A percentile compares a stretch with the other conserved stretches of the same genome.
Conservation (phyloP, 2,797 vertebrate genomes). For the Paguma larvata region DNA sequence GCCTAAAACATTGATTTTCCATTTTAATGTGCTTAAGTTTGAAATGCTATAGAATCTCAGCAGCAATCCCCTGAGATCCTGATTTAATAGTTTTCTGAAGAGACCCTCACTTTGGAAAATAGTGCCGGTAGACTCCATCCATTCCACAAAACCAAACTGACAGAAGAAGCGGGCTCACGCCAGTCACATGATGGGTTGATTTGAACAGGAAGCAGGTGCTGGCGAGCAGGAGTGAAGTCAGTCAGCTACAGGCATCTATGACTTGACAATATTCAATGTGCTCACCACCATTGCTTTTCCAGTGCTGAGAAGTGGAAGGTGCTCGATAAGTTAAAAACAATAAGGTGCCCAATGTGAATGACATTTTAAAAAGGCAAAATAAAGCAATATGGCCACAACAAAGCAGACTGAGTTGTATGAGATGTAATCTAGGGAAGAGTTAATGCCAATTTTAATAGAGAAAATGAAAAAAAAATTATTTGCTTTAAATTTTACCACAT, state of each 20-base stretch:
- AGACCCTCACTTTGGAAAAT: neutral
- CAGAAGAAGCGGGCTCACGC: neutral
- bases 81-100: neutral
- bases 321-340: neutral
- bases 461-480: neutral
- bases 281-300: neutral
- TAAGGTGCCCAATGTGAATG: too few relatives aligned
- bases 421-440: neutral
- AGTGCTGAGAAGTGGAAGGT: neutral
- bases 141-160: neutral
- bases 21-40: neutral
- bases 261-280: neutral
- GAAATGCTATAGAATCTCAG: neutral
- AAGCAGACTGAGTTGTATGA: neutral
- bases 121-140: neutral
- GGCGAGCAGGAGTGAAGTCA: neutral
- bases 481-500: slow-evolving; percentile 19
- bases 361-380: neutral
- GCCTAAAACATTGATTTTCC: neutral
- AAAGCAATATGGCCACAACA: neutral
- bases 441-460: neutral
- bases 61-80: neutral
- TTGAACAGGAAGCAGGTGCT: neutral
- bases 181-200: neutral
- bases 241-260: neutral